Evolutionary conservation across 2,888 invertebrate species (phyloP), one percentile per base, ranked within the genome.

Genomic region (Tolmerus cingulatus): DNA sequence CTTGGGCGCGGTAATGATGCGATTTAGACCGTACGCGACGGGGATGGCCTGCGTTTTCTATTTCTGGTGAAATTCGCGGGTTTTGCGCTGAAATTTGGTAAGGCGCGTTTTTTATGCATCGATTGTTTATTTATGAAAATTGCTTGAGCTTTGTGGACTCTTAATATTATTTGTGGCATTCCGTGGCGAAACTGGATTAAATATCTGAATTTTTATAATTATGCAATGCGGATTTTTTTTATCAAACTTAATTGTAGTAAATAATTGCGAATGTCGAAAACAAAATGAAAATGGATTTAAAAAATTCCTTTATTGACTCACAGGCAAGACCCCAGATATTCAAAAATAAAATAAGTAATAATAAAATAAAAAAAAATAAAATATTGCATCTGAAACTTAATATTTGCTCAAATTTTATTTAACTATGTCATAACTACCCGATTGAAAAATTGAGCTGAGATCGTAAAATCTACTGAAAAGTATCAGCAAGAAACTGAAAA

Each of bases 61-160:
- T 66, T 82, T 81, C 81, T 82, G 57, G 66, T 81, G 57, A 57
- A 82, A 82, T 82, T 82, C 51, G 66, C 66, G 27, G 12, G 66
- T 23, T 66, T 82, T 82, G 23, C n/a, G 81, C 34, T 76, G 12
- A 40, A 76, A 76, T 66, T 66, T 66, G 66, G 66, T 66, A 66
- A 66, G 66, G n/a, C n/a, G n/a, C 5, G 1, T 76, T 76, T 76
- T 40, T 76, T 34, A 30, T 30, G 34, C 14, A n/a, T 19, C n/a
- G 19, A 76, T 16, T 37, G 27, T 37, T 76, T 37, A 76, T 76
- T 34, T 76, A 40, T 76, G 40, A 66, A 40, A n/a, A 76, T 76
- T 37, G 34, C 27, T 8, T 9, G 76, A 27, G 76, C n/a, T 23
- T 34, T 37, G 12, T 40, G 37, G 76, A 76, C 34, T 30, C 8